phyloP scores from a whole-genome alignment of 2,888 invertebrate species.

The Campoplex nolae region DNA sequence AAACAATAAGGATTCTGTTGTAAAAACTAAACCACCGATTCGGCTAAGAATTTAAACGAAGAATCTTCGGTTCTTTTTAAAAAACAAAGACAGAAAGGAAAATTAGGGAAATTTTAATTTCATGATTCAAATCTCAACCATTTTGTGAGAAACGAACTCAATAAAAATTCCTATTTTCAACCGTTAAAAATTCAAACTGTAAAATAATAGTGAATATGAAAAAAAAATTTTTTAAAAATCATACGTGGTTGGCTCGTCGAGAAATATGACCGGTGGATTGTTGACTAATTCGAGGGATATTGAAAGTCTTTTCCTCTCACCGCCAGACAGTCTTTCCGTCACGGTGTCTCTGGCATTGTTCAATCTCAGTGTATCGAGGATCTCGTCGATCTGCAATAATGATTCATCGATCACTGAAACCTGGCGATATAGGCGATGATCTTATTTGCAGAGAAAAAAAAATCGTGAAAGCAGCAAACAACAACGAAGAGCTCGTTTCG shows the following conservation, averaged over 20 bases:
- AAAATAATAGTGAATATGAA: neutral
- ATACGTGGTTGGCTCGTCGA: slow-evolving; percentile 99
- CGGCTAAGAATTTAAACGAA: too few relatives aligned
- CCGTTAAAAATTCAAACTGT: neutral
- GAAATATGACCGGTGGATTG: slow-evolving; percentile 97
- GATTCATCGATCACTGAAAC: neutral
- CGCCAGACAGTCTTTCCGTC: slow-evolving; percentile 93
- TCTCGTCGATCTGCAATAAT: slow-evolving; percentile 92
- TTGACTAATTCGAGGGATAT: slow-evolving; percentile 97
- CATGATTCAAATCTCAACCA: too few relatives aligned
- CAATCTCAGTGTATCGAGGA: slow-evolving; percentile 92
- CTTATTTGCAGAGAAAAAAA: neutral
- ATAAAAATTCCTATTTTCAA: too few relatives aligned
- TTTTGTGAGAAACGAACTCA: too few relatives aligned
- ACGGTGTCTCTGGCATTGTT: slow-evolving; percentile 90
- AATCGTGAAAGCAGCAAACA: neutral
- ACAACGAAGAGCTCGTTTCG: neutral
- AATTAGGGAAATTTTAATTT: too few relatives aligned
- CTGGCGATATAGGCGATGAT: neutral
- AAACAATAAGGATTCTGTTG: too few relatives aligned
- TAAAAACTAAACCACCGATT: too few relatives aligned
- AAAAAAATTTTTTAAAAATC: slow-evolving; percentile 83
- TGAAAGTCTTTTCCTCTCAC: slow-evolving; percentile 96
- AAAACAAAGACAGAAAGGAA: too few relatives aligned
- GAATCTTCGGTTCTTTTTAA: too few relatives aligned